Base-by-base conservation (phyloP, 2,113 vertebrate genomes). In the Dendrocopos noguchii region DNA sequence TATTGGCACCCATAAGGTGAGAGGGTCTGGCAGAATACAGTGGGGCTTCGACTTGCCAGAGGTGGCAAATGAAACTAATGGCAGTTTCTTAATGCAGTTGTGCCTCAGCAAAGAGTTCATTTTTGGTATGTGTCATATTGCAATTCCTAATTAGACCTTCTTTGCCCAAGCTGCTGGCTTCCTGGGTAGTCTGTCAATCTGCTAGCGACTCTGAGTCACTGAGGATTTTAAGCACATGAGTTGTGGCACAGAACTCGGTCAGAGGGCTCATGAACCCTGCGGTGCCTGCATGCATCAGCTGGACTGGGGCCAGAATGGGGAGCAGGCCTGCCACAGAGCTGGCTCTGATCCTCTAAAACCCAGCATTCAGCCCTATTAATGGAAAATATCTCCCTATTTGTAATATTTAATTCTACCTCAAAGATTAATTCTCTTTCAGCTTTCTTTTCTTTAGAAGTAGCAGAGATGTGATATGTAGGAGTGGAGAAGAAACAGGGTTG, bases 151-250 rank as follows among this genome's bases (percentile, higher is more conserved):
- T 64, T 44, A 90, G 79, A 53, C 53, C 36, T 84, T 61, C 84
- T 50, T 79, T 85, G 50, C 79, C 53, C 61, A 50, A 85, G 52
- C 56, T 52, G 42, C 31, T 0, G 0, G 17, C 44, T 90, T 88
- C 59, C 66, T 84, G 66, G 25, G 50, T 42, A 70, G 27, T 75
- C 82, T 95, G 47, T 80, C 83, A 78, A 25, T 65, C 61, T 90
- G 68, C 65, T 87, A 92, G 57, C 42, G 61, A 15, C 47, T 79
- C 87, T 87, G 68, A 92, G 68, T 88, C 87, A 94, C 24, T 12
- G 8, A 65, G 53, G 57, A 29, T 60, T 90, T 90, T 33, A 64
- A 83, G 79, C 29, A 47, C 42, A 10, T 1, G 18, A 34, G 14
- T 34, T 64, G 57, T 72, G 61, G 53, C 76, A 77, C 61, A 53